Evolutionary conservation across 1,140 invertebrate genomes (phyloP).

Genomic region (Batillaria attramentaria): DNA sequence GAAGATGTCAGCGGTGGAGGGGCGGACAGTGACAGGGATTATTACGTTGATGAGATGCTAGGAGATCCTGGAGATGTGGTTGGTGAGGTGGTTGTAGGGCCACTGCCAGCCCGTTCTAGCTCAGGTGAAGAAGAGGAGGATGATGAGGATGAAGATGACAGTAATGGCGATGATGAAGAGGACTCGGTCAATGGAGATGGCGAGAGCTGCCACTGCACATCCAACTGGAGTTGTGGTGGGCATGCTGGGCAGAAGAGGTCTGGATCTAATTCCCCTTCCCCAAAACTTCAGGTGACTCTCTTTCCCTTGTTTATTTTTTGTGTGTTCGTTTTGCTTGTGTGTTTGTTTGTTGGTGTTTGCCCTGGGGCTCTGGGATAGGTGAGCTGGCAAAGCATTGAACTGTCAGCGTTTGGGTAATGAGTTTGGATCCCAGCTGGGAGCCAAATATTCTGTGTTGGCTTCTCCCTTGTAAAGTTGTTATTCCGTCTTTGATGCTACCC

Average conservation of each 20-base stretch:
- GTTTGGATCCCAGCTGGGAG: neutral
- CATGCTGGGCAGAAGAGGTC: slow-evolving; percentile 20
- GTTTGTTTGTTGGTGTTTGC: neutral
- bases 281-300: slow-evolving; percentile 3
- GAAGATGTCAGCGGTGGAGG: neutral
- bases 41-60: neutral
- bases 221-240: slow-evolving; percentile 27
- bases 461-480: neutral
- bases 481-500: neutral
- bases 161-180: neutral
- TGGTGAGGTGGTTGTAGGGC: too few relatives aligned
- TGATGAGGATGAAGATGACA: slow-evolving; percentile 16
- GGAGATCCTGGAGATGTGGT: neutral
- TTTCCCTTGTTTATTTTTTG: neutral
- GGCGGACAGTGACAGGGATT: neutral
- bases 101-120: too few relatives aligned
- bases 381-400: neutral
- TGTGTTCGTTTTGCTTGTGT: neutral
- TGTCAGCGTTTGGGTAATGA: neutral
- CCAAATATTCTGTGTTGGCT: neutral
- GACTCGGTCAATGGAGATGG: slow-evolving; percentile 18
- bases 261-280: neutral
- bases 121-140: slow-evolving; percentile 10
- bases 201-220: slow-evolving; percentile 6
- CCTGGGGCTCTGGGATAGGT: neutral